A percentile compares a stretch with the other conserved stretches of the same genome.
These are phyloP conservation scores for Eupithecia inturbata DNA, from an alignment of 2,888 invertebrate genomes.

Conservation along the genomic window DNA sequence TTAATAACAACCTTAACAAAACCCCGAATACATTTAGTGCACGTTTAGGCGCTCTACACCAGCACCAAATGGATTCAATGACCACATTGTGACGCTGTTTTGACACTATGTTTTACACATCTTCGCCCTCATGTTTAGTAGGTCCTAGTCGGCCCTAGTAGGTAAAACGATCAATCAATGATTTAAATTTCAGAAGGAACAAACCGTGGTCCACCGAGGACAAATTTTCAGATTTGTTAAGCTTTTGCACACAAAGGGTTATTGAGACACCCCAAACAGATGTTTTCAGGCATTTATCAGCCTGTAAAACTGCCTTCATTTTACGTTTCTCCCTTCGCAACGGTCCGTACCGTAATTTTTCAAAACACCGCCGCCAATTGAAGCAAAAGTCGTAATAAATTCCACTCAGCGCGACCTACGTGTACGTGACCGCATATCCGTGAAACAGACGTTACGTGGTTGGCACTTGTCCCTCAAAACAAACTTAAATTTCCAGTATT, in stretches of 20 bases:
- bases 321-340: neutral
- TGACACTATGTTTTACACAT: too few species aligned
- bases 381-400: conserved; percentile 61
- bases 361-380: conserved; percentile 45
- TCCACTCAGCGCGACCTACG: conserved; percentile 57
- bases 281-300: conserved; percentile 12
- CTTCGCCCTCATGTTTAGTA: too few species aligned
- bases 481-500: conserved; percentile 21
- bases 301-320: conserved; percentile 3
- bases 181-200: neutral
- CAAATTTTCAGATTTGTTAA: neutral
- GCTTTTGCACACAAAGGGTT: neutral
- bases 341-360: conserved; percentile 35
- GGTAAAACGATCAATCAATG: too few species aligned
- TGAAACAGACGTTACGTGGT: conserved; percentile 63
- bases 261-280: neutral
- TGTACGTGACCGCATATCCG: conserved; percentile 70
- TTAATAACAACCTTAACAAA: too few species aligned
- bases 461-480: conserved; percentile 52
- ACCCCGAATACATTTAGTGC: too few species aligned
- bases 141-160: too few species aligned
- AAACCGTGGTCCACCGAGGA: neutral
- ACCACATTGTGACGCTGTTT: too few species aligned
- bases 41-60: too few species aligned
- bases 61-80: too few species aligned